A percentile compares a stretch with the other conserved stretches of the same genome.
Evolutionary conservation across 2,888 invertebrate genomes (phyloP).

Genomic region (Smittia aterrima): DNA sequence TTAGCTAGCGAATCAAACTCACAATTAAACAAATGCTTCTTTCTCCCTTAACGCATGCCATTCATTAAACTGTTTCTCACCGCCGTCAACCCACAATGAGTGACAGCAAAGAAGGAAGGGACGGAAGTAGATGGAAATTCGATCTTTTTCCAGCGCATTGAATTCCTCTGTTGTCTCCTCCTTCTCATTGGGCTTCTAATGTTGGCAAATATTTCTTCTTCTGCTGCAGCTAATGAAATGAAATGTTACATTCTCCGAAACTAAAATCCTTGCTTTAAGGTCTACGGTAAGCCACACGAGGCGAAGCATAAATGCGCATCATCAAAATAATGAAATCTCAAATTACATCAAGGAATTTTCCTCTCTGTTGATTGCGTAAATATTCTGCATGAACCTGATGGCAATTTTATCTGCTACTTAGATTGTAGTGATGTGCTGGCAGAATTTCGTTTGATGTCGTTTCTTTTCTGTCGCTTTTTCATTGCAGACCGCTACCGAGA

Average conservation of each 20-base stretch:
- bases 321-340: conserved; percentile 30
- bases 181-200: conserved; percentile 28
- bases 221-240: conserved; percentile 14
- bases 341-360: conserved; percentile 16
- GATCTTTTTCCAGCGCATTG: conserved; percentile 27
- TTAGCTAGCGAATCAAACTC: no score
- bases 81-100: neutral
- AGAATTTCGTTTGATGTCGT: neutral
- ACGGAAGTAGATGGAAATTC: conserved; percentile 30
- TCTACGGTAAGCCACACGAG: conserved; percentile 8
- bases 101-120: neutral
- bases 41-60: no score
- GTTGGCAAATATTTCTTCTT: conserved; percentile 22
- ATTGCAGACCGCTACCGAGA: neutral
- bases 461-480: neutral
- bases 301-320: neutral
- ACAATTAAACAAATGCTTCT: no score
- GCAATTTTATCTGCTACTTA: neutral
- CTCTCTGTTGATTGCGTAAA: neutral
- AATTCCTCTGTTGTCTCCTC: neutral
- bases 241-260: neutral
- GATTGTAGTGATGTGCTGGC: neutral
- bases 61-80: neutral
- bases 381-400: neutral
- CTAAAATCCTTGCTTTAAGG: neutral